phyloP scores from a whole-genome alignment of 2,113 vertebrate species.

The Mugil cephalus region DNA sequence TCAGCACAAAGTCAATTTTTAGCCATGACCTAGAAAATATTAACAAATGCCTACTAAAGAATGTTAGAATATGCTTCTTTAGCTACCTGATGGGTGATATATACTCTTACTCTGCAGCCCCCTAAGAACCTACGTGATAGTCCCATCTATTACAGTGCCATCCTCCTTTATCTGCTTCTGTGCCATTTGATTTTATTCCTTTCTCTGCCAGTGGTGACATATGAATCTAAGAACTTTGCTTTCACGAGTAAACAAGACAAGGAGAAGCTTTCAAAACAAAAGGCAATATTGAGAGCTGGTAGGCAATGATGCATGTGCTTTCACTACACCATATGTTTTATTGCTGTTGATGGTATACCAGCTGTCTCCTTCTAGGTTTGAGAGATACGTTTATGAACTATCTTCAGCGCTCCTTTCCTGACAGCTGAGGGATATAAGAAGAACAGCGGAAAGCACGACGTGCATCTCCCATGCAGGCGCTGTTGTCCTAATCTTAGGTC shows the following conservation, averaged over 20 bases:
- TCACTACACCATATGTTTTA: conserved; percentile 67
- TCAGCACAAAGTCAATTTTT: too few species aligned
- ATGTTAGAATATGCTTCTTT: too few species aligned
- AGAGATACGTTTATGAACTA: conserved; percentile 64
- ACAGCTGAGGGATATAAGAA: conserved; percentile 34
- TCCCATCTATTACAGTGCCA: background rate
- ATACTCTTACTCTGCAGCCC: too few species aligned
- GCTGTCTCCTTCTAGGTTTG: conserved; percentile 62
- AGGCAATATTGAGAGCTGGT: conserved; percentile 31
- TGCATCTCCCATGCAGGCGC: conserved; percentile 20
- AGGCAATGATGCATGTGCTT: conserved; percentile 62
- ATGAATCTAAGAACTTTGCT: conserved; percentile 37
- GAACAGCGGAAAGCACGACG: conserved; percentile 6
- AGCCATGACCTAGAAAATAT: too few species aligned
- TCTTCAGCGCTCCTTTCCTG: conserved; percentile 55
- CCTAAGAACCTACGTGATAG: background rate
- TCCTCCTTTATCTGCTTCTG: background rate
- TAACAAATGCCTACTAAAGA: too few species aligned
- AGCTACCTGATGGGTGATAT: too few species aligned
- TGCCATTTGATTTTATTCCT: conserved; percentile 20
- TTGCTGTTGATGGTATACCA: conserved; percentile 66
- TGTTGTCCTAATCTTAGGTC: conserved; percentile 27
- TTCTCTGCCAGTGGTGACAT: conserved; percentile 15
- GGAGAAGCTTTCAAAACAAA: conserved; percentile 45
- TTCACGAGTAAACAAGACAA: conserved; percentile 37